Conservation (phyloP, 2,113 vertebrate species). For the Pygoscelis antarcticus region DNA sequence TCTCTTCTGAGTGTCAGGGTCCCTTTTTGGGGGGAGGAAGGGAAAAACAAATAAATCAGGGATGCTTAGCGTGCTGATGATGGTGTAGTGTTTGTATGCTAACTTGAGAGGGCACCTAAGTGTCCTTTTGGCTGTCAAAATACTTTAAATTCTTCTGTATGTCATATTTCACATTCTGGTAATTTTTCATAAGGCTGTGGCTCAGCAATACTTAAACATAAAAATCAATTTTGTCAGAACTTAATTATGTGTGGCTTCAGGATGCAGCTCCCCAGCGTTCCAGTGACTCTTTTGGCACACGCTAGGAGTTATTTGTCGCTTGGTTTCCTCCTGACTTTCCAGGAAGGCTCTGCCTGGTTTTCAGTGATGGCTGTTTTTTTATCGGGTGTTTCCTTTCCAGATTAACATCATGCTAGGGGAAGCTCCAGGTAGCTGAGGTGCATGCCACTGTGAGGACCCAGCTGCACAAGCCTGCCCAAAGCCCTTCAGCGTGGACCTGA, state of each 20-base stretch:
- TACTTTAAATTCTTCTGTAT: neutral
- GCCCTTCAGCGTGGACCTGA: neutral
- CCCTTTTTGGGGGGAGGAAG: neutral
- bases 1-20: neutral
- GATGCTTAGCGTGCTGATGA: neutral
- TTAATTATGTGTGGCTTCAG: neutral
- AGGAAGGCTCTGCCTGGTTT: neutral
- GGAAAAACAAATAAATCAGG: neutral
- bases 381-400: neutral
- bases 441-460: rapidly evolving
- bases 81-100: neutral
- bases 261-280: neutral
- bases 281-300: neutral
- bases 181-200: neutral
- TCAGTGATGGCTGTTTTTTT: neutral
- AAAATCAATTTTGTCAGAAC: neutral
- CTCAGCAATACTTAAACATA: neutral
- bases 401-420: neutral
- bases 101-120: neutral
- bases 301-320: neutral
- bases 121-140: neutral
- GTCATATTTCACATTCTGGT: neutral
- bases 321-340: neutral
- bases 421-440: neutral
- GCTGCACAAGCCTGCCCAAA: neutral